Evolutionary conservation across 2,797 vertebrate genomes (phyloP), one percentile per base, ranked within the genome.

Genomic region (Chelon labrosus): DNA sequence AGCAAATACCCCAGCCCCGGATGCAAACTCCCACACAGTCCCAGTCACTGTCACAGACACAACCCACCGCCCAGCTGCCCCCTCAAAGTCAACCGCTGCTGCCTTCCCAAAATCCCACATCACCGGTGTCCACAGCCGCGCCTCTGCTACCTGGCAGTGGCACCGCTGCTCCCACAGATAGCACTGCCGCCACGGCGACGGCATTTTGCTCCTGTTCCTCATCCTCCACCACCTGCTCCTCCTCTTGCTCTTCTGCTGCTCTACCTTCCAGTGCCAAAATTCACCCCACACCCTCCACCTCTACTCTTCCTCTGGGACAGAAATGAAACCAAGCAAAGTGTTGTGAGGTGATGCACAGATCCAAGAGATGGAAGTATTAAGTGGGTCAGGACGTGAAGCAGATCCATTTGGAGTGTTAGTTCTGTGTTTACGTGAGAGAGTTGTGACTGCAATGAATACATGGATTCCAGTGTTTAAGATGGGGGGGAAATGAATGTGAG

Each of bases 201-300:
- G 76, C 83, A 41, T 91, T 92, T 75, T 92, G 88, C 81, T 87
- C 91, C 68, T 91, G 88, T 39, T 91, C 94, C 87, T 92, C 95
- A 39, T 91, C 94, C 76, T 94, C 87, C 44, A 94, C 81, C 80
- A 91, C 89, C 61, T 91, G 84, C 79, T 92, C 90, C 65, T 86
- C 93, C 41, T 91, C 88, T 54, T 94, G 93, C 79, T 94, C 94
- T 67, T 82, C 92, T 75, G 95, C 96, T 83, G 93, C 94, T 93
- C 84, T 96, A 84, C 92, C 96, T 93, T 88, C 93, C 81, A 91
- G 93, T 95, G 94, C 94, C 93, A 95, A 94, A 94, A 93, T 92
- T 87, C 93, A 92, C 85, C 85, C 93, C 62, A 79, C 92, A 63
- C 63, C 91, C 82, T 91, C 91, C 66, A 90, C 90, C 85, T 94